Evolutionary conservation across 2,113 vertebrate genomes (phyloP), one percentile per base, ranked within the genome.

Genomic region (Nibea albiflora): DNA sequence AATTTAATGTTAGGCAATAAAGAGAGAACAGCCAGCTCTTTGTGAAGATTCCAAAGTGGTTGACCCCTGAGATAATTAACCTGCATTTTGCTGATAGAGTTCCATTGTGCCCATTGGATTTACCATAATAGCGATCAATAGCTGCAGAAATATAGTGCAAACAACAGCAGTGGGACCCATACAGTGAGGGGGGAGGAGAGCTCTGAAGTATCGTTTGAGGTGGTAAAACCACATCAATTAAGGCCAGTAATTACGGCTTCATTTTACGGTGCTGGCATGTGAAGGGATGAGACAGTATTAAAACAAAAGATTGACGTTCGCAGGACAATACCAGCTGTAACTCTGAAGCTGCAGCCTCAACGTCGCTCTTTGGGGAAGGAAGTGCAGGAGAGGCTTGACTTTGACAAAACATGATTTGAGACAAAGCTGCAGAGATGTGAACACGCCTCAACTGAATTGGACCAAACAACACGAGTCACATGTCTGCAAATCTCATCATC

Each of bases 21-120:
- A 93, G 89, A 87, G 74, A 35, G 78, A 88, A 90, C 60, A 78
- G 64, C 60, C 11, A 54, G 79, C 81, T 89, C 91, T 93, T 94
- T 94, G 94, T 94, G 84, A 83, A 85, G 88, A 81, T 84, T 91
- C 82, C 69, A 91, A 79, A 89, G 87, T 63, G 83, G 69, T 87
- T 95, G 94, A 95, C 95, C 95, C n/a, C 93, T 81, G 77, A 94
- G 92, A 95, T 96, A 95, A 94, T 96, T 95, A 95, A 95, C 94
- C 94, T 93, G 92, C 89, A 91, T 95, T 95, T 94, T 92, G 93
- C 95, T 95, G 94, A 95, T 93, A 92, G 91, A 91, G 91, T 93
- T 95, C 93, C 92, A 95, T 94, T 95, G 94, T 95, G 93, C 88
- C 83, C 92, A 94, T 94, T 72, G 93, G 92, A 95, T 95, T 95